Base-by-base conservation (phyloP, 2,113 vertebrate genomes). In the Alligator sinensis region DNA sequence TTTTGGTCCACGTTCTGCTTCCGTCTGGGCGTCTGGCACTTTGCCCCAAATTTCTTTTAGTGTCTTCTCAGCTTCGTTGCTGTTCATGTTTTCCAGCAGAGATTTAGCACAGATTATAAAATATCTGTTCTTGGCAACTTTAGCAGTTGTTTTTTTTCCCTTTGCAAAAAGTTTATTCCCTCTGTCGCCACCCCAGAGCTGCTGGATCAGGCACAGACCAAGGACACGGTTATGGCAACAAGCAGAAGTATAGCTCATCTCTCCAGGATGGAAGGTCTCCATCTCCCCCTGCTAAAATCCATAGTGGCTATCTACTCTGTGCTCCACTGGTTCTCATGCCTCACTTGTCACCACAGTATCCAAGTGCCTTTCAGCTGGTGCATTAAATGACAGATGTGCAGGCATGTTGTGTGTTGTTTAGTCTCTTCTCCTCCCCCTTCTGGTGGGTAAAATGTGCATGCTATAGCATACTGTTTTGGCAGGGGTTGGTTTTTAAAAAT, bases 1-100 rank as follows among this genome's bases (percentile, higher is more conserved):
- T 98, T 97, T 98, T 98, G 98, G 98, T 98, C 98, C 98, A 98
- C 97, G 98, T 98, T 98, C 98, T 98, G 98, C 98, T 98, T 98
- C 98, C 97, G 98, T 98, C 98, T 98, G 98, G 98, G 98, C 97
- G 98, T 98, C 98, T 98, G 98, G 98, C 98, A 98, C 97, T 98
- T 98, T 98, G 98, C 98, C 98, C 98, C 97, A 97, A 98, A 98
- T 98, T 98, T 98, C 98, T 98, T 98, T 98, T 98, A 98, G 98
- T 98, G 98, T 98, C 98, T 98, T 98, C 98, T 98, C 98, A 97
- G 98, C 98, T 98, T 98, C 97, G 96, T 98, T 98, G 98, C 98
- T 98, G 98, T 98, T 98, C 98, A 96, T 98, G 98, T 98, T 98
- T 98, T 98, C 98, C 98, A 98, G 98, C 98, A 98, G 98, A 98